Evolutionary conservation across 2,888 invertebrate species (phyloP).

Genomic region (Hermaeophaga mercurialis): DNA sequence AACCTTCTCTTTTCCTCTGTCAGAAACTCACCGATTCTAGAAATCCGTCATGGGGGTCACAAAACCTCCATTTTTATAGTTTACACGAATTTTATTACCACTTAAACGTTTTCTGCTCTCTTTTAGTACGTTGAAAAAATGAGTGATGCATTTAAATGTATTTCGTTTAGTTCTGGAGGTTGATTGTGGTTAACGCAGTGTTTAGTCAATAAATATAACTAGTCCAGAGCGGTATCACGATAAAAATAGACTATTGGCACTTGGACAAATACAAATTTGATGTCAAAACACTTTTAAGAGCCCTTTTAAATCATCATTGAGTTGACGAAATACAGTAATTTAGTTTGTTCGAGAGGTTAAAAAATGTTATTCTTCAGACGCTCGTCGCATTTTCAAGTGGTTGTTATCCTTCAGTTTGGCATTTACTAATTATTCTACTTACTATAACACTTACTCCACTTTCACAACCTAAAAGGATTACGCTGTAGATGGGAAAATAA

Average conservation of each 20-base stretch:
- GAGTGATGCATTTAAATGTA: too few relatives aligned
- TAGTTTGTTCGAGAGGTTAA: slow-evolving; percentile 10
- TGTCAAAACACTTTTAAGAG: slow-evolving; percentile 14
- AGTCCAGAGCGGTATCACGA: neutral
- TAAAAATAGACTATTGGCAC: slow-evolving; percentile 5
- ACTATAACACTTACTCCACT: slow-evolving; percentile 5
- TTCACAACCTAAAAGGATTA: slow-evolving; percentile 4
- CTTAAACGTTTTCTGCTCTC: too few relatives aligned
- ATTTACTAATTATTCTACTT: slow-evolving; percentile 17
- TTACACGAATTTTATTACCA: too few relatives aligned
- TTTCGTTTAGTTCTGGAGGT: too few relatives aligned
- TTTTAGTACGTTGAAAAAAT: too few relatives aligned
- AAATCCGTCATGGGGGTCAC: too few relatives aligned
- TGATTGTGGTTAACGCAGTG: neutral
- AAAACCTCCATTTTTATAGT: too few relatives aligned
- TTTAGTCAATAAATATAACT: neutral
- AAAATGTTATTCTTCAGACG: slow-evolving; percentile 11
- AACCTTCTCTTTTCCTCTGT: too few relatives aligned
- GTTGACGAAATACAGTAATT: slow-evolving; percentile 16
- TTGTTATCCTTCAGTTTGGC: slow-evolving; percentile 16
- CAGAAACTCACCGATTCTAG: too few relatives aligned
- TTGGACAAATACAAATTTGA: slow-evolving; percentile 1
- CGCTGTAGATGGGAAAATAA: slow-evolving; percentile 6
- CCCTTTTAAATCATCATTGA: slow-evolving; percentile 12
- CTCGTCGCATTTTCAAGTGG: slow-evolving; percentile 17